Evolutionary conservation across 2,113 vertebrate species (phyloP).

Genomic region (Lanius ludovicianus): DNA sequence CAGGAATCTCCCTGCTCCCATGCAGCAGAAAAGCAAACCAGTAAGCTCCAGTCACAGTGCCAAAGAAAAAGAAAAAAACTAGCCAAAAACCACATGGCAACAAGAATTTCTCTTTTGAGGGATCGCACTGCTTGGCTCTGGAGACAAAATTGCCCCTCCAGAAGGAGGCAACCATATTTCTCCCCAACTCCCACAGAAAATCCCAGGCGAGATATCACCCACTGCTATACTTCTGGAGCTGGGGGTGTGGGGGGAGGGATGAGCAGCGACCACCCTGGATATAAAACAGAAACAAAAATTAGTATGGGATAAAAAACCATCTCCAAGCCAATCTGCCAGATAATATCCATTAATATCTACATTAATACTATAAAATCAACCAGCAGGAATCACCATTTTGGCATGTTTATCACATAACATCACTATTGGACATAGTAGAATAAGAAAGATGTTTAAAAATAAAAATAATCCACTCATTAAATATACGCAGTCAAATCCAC

Average conservation of each 20-base stretch:
- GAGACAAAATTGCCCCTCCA: rapidly evolving
- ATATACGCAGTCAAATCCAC: not conserved
- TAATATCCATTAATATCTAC: not conserved
- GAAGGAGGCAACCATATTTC: no score
- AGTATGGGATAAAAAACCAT: not conserved
- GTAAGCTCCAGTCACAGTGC: not conserved
- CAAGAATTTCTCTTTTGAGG: no score
- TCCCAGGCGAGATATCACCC: not conserved
- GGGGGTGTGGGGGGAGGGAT: no score
- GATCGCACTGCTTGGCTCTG: rapidly evolving
- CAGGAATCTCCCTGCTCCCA: not conserved
- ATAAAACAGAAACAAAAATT: not conserved
- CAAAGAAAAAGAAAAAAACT: not conserved
- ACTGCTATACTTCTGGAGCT: rapidly evolving
- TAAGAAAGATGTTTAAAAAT: not conserved
- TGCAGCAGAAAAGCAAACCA: not conserved
- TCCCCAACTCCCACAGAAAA: no score
- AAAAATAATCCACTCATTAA: not conserved
- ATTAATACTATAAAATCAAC: not conserved
- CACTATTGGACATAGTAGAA: not conserved
- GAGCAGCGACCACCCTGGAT: rapidly evolving
- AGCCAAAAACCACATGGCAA: no score
- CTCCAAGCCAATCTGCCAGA: not conserved
- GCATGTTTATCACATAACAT: not conserved
- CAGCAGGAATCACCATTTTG: not conserved